Conservation (phyloP, 2,797 vertebrate species). For the Dendrocincla tyrannina region DNA sequence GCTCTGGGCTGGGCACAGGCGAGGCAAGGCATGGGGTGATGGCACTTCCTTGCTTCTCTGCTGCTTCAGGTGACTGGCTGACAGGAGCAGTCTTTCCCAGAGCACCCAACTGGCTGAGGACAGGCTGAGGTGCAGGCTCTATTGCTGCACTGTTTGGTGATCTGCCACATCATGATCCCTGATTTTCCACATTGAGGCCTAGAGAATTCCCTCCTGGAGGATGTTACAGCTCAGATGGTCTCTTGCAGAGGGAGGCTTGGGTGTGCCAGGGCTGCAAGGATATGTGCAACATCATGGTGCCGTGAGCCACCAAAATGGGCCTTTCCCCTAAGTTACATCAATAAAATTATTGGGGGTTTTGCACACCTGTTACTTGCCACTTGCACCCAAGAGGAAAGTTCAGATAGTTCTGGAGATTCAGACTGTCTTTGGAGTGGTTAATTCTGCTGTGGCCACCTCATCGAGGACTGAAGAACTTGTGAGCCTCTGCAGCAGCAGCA, state of each 20-base stretch:
- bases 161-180: rapidly evolving
- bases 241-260: background rate
- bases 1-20: background rate
- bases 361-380: background rate
- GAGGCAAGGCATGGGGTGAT: background rate
- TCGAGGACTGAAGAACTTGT: background rate
- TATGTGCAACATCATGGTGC: background rate
- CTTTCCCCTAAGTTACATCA: background rate
- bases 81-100: background rate
- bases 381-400: background rate
- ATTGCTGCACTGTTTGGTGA: rapidly evolving
- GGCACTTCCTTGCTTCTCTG: background rate
- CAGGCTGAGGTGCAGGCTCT: background rate
- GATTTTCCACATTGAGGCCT: rapidly evolving
- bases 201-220: background rate
- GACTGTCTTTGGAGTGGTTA: background rate
- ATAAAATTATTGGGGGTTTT: background rate
- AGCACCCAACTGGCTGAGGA: background rate
- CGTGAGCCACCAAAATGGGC: background rate
- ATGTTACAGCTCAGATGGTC: background rate
- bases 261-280: background rate
- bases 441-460: background rate
- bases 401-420: background rate
- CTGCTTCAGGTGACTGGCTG: background rate
- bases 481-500: background rate